These are phyloP conservation scores for Anas platyrhynchos DNA, from an alignment of 2,113 vertebrate species.

Conservation along the genomic window DNA sequence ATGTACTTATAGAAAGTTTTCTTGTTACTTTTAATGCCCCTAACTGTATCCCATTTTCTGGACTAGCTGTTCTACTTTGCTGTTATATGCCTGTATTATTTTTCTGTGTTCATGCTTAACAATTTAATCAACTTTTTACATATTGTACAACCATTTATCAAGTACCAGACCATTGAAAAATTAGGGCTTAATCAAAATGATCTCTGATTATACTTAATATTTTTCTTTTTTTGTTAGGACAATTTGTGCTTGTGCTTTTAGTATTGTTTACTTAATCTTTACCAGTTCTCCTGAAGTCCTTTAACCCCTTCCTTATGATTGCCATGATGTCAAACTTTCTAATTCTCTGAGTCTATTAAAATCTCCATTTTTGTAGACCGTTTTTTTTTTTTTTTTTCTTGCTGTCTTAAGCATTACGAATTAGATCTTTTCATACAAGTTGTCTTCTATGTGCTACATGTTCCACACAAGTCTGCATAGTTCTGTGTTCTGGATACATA, in stretches of 20 bases:
- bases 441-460: neutral
- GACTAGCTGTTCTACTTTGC: neutral
- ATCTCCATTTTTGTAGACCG: neutral
- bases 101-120: neutral
- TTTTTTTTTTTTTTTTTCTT: neutral
- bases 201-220: neutral
- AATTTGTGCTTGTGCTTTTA: neutral
- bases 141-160: neutral
- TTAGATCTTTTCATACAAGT: neutral
- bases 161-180: neutral
- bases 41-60: neutral
- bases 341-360: neutral
- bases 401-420: neutral
- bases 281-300: neutral
- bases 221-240: neutral
- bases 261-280: neutral
- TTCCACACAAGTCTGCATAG: neutral
- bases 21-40: neutral
- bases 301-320: neutral
- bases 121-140: neutral
- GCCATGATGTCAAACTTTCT: neutral
- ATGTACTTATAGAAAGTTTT: neutral
- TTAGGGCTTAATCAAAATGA: neutral
- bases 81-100: neutral
- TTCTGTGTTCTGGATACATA: neutral